phyloP scores from a whole-genome alignment of 2,888 invertebrate species.

The Chloroclystis v-ata region DNA sequence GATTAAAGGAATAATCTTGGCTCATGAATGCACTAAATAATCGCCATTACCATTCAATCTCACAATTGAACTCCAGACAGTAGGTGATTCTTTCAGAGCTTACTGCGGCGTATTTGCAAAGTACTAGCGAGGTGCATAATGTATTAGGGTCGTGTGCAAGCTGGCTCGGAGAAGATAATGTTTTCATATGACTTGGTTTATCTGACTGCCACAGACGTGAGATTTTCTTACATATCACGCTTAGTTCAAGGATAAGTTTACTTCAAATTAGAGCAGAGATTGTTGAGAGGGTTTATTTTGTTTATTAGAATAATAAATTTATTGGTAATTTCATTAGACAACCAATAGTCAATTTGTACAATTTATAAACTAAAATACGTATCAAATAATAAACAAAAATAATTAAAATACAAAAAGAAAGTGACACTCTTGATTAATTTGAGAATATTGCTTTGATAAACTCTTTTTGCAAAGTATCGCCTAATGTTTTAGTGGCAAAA shows the following conservation, averaged over 20 bases:
- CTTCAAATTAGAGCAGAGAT: too few relatives aligned
- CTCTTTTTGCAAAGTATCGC: background rate
- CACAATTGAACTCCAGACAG: constrained; percentile 1
- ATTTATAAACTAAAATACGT: too few relatives aligned
- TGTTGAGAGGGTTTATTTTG: too few relatives aligned
- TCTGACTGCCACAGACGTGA: background rate
- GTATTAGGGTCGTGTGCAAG: constrained; percentile 10
- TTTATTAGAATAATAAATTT: too few relatives aligned
- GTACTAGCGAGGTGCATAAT: constrained; percentile 23
- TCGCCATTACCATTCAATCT: background rate
- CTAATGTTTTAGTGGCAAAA: background rate
- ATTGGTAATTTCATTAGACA: too few relatives aligned
- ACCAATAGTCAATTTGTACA: too few relatives aligned
- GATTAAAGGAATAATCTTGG: too few relatives aligned
- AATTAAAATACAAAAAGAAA: too few relatives aligned
- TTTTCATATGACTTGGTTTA: background rate
- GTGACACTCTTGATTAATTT: too few relatives aligned
- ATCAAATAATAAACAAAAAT: too few relatives aligned
- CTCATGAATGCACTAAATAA: too few relatives aligned
- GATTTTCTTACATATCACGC: too few relatives aligned
- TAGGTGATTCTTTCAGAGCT: constrained; percentile 14
- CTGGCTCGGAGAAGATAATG: constrained; percentile 10
- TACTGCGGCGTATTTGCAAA: constrained; percentile 15
- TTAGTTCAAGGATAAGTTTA: background rate
- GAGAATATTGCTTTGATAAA: background rate